Evolutionary conservation across 2,113 vertebrate species (phyloP), one percentile per base, ranked within the genome.

Genomic region (Nycticorax nycticorax): DNA sequence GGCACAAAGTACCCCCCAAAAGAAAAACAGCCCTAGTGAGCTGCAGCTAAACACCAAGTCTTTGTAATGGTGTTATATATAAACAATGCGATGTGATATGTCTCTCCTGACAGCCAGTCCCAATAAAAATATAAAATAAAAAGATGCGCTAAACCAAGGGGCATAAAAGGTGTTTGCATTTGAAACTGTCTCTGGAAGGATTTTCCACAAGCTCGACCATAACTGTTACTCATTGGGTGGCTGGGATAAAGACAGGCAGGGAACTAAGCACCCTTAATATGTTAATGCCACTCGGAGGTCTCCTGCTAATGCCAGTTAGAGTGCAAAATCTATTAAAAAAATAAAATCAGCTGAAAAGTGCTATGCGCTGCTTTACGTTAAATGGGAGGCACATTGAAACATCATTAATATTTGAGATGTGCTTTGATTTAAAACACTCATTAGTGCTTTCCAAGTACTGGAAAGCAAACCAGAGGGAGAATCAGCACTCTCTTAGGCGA

Each of bases 371-470:
- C 84, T 82, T 93, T 94, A 67, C 10, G 4, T 85, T 93, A 95
- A 94, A 95, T 92, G 53, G 92, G 74, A 96, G 81, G 75, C 84
- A 76, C 68, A 62, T 60, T 71, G 90, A 96, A 96, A 95, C 82
- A 91, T 87, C 91, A 93, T 97, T 93, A 97, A 95, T 96, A 95
- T 96, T 93, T 96, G 95, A 97, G 85, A 96, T 96, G 83, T 26
- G 39, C 83, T 97, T 96, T 96, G 91, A 96, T 96, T 97, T 95
- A 97, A 95, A 96, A 85, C 86, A 86, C 93, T 96, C 92, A 93
- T 97, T 97, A 97, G 92, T 96, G 88, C 92, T 97, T 97, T 89
- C 93, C 88, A 98, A 97, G 94, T 89, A 95, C 92, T 97, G 95
- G 68, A 95, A 97, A 96, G 96, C 85, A 96, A 96, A 97, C 90